These are phyloP conservation scores for Lethenteron reissneri DNA, from an alignment of 2,113 vertebrate species.

Conservation along the genomic window DNA sequence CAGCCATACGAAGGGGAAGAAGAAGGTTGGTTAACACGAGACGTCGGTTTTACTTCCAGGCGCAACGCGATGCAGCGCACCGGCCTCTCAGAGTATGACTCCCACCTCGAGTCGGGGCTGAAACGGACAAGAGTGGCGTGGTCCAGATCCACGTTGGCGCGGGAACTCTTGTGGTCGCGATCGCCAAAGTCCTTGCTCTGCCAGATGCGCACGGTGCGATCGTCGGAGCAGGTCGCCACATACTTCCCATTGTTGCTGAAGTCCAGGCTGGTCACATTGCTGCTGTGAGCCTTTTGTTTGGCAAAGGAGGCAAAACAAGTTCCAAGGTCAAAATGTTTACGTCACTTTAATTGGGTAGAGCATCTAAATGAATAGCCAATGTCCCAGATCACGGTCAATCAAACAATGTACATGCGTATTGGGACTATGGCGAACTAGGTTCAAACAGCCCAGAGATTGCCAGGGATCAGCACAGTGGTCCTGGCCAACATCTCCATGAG, in stretches of 20 bases:
- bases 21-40: no score
- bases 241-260: conserved; percentile 91
- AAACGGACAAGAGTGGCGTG: conserved; percentile 57
- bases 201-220: conserved; percentile 72
- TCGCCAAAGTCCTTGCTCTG: conserved; percentile 70
- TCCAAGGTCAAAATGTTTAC: background rate
- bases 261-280: conserved; percentile 52
- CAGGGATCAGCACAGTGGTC: background rate
- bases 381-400: background rate
- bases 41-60: no score
- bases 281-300: conserved; percentile 40
- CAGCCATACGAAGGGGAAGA: no score
- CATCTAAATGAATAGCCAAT: background rate
- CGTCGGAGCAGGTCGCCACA: conserved; percentile 59
- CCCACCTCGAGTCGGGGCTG: conserved; percentile 66
- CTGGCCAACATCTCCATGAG: background rate
- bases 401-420: background rate
- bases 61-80: no score
- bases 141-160: conserved; percentile 60
- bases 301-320: background rate
- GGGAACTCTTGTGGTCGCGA: conserved; percentile 52
- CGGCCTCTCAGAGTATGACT: background rate
- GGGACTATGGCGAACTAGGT: background rate
- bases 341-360: background rate
- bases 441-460: background rate